A percentile compares a stretch with the other conserved stretches of the same genome.
Conservation (phyloP, 2,113 vertebrate species). For the Axis porcinus region DNA sequence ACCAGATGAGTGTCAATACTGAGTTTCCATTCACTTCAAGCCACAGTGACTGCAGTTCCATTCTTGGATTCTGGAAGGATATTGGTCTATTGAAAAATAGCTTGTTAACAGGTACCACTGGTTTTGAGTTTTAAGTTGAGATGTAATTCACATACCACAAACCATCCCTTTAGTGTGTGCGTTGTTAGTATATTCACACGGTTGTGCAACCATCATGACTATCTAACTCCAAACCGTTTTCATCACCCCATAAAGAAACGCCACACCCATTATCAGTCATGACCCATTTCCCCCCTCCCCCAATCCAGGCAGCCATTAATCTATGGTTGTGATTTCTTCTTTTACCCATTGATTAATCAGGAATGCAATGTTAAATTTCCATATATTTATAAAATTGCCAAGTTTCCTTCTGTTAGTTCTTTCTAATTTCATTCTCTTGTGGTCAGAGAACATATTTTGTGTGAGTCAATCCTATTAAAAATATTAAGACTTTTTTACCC, state of each 20-base stretch:
- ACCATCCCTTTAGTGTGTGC: not conserved
- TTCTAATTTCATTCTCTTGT: not conserved
- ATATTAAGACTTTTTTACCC: not conserved
- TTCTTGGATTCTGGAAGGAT: slow-evolving; percentile 20
- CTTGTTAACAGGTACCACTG: slow-evolving; percentile 65
- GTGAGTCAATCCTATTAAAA: not conserved
- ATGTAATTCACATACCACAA: not conserved
- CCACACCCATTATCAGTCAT: not conserved
- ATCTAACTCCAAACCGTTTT: not conserved
- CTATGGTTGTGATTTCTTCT: not conserved
- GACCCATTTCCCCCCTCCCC: rapidly evolving
- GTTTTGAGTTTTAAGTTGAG: slow-evolving; percentile 48
- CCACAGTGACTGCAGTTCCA: slow-evolving; percentile 26
- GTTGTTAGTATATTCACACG: not conserved
- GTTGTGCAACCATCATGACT: not conserved
- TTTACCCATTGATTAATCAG: not conserved
- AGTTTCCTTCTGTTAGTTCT: not conserved
- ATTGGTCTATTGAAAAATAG: slow-evolving; percentile 57
- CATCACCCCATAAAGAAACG: not conserved
- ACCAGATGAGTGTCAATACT: no score
- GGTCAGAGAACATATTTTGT: not conserved
- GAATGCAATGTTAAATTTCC: not conserved
- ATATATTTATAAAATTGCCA: not conserved
- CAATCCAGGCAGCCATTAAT: not conserved
- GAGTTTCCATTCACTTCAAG: not conserved